Conservation (phyloP, 35 echinoderm and acorn worm genomes). For the Patiria miniata region DNA sequence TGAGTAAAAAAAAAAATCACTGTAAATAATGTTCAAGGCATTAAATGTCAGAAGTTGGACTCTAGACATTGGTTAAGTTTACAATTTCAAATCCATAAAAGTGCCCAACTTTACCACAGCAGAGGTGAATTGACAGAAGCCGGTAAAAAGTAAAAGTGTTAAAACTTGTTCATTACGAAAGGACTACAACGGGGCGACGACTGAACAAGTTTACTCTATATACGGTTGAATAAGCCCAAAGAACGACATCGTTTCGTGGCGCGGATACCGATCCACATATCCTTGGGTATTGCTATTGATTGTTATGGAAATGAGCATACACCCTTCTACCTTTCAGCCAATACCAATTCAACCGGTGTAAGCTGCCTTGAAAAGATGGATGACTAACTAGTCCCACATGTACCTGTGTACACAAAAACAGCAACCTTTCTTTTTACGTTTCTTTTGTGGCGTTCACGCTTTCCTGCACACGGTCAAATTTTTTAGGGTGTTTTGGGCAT, state of each 20-base stretch:
- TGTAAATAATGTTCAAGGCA: too few species aligned
- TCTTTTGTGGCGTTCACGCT: slow-evolving; percentile 6
- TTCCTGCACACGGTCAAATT: neutral
- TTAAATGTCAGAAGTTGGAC: too few species aligned
- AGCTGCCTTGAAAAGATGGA: neutral
- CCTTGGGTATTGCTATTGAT: neutral
- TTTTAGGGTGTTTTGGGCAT: slow-evolving; percentile 13
- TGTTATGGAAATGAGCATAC: slow-evolving; percentile 17
- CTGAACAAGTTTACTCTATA: slow-evolving; percentile 1
- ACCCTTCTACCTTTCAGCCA: neutral
- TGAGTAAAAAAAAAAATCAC: too few species aligned
- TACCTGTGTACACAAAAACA: slow-evolving; percentile 6
- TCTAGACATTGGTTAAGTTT: too few species aligned
- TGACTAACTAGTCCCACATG: slow-evolving; percentile 6
- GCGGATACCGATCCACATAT: neutral
- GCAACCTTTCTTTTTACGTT: neutral
- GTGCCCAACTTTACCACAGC: too few species aligned
- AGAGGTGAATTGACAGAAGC: too few species aligned
- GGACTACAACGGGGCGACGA: neutral
- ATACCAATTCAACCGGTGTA: neutral
- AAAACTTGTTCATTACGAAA: too few species aligned
- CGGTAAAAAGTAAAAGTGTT: too few species aligned
- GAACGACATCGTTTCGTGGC: neutral
- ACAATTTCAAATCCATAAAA: too few species aligned
- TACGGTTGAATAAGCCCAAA: slow-evolving; percentile 6